These are phyloP conservation scores for Cyphomyrmex costatus DNA, from an alignment of 1,140 invertebrate species.

Conservation along the genomic window DNA sequence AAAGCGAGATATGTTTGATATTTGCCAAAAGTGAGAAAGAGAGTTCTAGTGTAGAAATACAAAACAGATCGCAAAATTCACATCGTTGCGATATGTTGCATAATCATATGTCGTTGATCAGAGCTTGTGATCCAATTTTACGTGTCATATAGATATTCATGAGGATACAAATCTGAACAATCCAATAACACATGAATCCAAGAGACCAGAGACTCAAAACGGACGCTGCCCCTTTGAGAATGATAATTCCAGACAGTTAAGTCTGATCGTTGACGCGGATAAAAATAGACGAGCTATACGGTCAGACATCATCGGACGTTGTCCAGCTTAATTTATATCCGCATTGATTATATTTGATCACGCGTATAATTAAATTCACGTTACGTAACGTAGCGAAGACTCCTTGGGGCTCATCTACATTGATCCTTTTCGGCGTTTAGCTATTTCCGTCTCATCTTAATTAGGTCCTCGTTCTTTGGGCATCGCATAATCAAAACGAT, in stretches of 20 bases:
- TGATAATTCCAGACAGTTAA: conserved; percentile 3
- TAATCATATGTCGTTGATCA: not conserved
- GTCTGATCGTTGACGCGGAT: not conserved
- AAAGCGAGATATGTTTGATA: too few species aligned
- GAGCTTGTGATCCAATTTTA: not conserved
- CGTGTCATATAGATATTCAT: not conserved
- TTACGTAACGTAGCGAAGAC: not conserved
- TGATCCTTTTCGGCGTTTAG: conserved; percentile 2
- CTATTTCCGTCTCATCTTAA: conserved; percentile 23
- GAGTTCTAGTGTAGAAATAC: too few species aligned
- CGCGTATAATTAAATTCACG: conserved; percentile 38
- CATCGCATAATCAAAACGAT: conserved; percentile 28
- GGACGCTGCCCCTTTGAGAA: not conserved
- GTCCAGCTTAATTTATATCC: not conserved
- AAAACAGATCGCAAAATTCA: too few species aligned
- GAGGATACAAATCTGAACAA: not conserved
- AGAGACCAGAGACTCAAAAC: not conserved
- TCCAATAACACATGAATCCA: not conserved
- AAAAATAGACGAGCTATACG: conserved; percentile 2
- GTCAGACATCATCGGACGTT: not conserved
- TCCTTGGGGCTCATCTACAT: not conserved
- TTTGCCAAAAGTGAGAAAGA: too few species aligned
- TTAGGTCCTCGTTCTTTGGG: conserved; percentile 1
- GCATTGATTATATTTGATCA: conserved; percentile 17
- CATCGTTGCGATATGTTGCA: not conserved